phyloP scores from a whole-genome alignment of 2,113 vertebrate genomes.

The Hippocampus comes region DNA sequence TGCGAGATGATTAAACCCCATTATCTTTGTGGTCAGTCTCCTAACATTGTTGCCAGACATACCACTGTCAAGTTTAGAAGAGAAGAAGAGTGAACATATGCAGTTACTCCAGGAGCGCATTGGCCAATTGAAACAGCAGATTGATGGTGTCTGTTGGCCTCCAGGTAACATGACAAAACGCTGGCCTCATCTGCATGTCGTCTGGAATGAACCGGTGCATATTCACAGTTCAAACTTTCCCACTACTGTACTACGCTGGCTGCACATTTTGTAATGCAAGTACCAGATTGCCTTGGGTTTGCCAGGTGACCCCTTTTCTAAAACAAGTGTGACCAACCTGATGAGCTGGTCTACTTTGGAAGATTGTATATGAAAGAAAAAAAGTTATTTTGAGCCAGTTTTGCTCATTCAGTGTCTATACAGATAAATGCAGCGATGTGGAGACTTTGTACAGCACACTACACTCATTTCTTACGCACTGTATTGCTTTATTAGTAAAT shows the following conservation, averaged over 20 bases:
- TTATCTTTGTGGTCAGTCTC: conserved; percentile 23
- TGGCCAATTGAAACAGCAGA: conserved; percentile 59
- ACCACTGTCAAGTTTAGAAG: conserved; percentile 72
- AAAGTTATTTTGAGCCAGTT: conserved; percentile 40
- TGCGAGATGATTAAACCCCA: not conserved
- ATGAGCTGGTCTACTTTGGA: conserved; percentile 60
- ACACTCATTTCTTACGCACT: not conserved
- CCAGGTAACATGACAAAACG: conserved; percentile 62
- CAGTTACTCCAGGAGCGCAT: conserved; percentile 64
- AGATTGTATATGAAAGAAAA: conserved; percentile 61
- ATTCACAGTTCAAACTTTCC: conserved; percentile 37
- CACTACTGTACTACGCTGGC: conserved; percentile 17
- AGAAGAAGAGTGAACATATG: conserved; percentile 58
- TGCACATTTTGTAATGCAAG: conserved; percentile 46
- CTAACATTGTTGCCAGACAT: conserved; percentile 65
- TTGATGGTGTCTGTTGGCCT: conserved; percentile 49
- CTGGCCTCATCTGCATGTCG: conserved; percentile 11
- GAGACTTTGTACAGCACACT: not conserved
- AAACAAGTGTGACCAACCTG: conserved; percentile 57
- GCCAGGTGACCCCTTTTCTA: conserved; percentile 70
- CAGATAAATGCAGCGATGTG: conserved; percentile 37
- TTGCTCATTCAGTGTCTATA: conserved; percentile 29
- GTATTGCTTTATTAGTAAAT: not conserved
- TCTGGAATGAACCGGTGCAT: conserved; percentile 40
- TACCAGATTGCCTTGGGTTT: conserved; percentile 61